A percentile compares a stretch with the other conserved stretches of the same genome.
Evolutionary conservation across 2,888 invertebrate species (phyloP).

Genomic region (Volucella bombylans): DNA sequence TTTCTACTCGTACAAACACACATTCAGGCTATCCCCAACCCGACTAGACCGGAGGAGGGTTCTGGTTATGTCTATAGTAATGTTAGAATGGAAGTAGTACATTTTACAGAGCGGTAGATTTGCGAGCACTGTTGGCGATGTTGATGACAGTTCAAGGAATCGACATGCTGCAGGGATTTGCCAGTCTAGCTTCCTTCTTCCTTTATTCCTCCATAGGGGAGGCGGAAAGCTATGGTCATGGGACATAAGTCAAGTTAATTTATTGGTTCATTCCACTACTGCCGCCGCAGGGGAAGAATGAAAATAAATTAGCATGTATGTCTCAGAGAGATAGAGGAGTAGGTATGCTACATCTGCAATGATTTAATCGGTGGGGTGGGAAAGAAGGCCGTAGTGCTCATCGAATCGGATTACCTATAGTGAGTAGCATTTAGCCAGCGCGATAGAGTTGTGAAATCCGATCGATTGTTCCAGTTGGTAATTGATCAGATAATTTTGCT

Average conservation of each 20-base stretch:
- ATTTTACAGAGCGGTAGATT: conserved; percentile 36
- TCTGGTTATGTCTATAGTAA: conserved; percentile 7
- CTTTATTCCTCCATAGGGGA: conserved; percentile 22
- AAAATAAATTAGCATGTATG: conserved; percentile 74
- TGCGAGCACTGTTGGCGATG: conserved; percentile 61
- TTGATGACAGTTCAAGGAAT: conserved; percentile 73
- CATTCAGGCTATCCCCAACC: no score
- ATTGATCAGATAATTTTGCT: conserved; percentile 72
- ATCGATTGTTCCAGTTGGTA: conserved; percentile 73
- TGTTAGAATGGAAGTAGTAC: conserved; percentile 13
- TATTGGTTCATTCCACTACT: conserved; percentile 65
- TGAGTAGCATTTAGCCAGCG: conserved; percentile 55
- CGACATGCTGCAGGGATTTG: conserved; percentile 71
- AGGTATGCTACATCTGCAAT: background rate
- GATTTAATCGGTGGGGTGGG: background rate
- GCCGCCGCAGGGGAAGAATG: conserved; percentile 67
- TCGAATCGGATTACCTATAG: conserved; percentile 55
- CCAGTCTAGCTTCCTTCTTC: conserved; percentile 50
- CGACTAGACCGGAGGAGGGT: background rate
- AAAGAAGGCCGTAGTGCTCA: conserved; percentile 42
- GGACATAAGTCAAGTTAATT: conserved; percentile 74
- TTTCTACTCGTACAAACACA: conserved; percentile 9
- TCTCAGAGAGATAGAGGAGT: conserved; percentile 57
- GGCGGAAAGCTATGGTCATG: conserved; percentile 61
- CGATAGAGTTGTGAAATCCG: conserved; percentile 73